Evolutionary conservation across 2,888 invertebrate species (phyloP).

Genomic region (Oscheius sp.): DNA sequence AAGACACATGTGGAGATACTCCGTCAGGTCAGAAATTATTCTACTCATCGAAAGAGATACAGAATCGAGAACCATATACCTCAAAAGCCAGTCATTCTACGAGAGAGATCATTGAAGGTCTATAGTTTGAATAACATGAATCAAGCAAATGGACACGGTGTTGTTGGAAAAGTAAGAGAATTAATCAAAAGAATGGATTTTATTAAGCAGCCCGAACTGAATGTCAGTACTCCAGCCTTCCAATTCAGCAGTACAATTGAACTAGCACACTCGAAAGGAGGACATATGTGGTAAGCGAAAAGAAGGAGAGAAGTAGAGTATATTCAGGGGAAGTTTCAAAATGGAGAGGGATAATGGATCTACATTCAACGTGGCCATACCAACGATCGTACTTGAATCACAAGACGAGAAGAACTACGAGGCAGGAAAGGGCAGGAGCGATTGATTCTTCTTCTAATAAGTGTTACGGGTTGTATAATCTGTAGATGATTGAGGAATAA

Average conservation of each 20-base stretch:
- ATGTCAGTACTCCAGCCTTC: constrained; percentile 53
- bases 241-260: constrained; percentile 63
- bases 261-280: constrained; percentile 76
- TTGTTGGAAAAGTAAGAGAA: constrained; percentile 45
- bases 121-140: constrained; percentile 63
- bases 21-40: constrained; percentile 78
- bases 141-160: constrained; percentile 57
- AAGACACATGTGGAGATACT: constrained; percentile 87
- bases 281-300: constrained; percentile 88
- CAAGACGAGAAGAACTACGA: constrained; percentile 39
- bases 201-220: constrained; percentile 58
- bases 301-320: no score
- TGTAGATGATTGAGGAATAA: neutral
- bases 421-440: neutral
- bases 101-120: constrained; percentile 53
- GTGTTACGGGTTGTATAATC: no score
- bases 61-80: constrained; percentile 48
- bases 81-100: constrained; percentile 46
- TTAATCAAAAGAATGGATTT: neutral
- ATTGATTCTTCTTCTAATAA: neutral
- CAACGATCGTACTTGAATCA: constrained; percentile 89
- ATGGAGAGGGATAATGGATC: constrained; percentile 97
- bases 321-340: constrained; percentile 87
- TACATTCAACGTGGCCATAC: constrained; percentile 95
- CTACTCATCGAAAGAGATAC: neutral